Evolutionary conservation across 2,797 vertebrate genomes (phyloP).

Genomic region (Gallinago stenura): DNA sequence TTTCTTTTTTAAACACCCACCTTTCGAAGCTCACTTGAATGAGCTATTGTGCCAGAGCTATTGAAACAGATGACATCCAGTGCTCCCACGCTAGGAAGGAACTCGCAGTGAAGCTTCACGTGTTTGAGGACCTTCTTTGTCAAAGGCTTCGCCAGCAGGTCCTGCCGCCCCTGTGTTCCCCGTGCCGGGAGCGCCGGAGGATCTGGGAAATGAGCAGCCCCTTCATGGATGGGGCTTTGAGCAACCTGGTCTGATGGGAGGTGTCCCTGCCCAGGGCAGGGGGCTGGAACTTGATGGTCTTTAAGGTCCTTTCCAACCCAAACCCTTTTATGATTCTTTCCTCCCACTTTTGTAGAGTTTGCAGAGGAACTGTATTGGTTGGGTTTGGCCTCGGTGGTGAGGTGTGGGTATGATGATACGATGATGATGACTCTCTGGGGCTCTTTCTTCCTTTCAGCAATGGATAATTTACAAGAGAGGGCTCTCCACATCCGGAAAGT

Average conservation of each 20-base stretch:
- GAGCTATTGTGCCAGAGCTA: conserved; percentile 21
- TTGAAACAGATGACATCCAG: not conserved
- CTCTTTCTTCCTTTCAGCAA: conserved; percentile 82
- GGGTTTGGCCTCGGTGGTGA: not conserved
- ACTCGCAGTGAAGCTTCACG: not conserved
- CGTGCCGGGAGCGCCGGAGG: not conserved
- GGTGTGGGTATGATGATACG: not conserved
- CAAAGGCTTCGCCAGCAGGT: not conserved
- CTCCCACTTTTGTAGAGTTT: too few species aligned
- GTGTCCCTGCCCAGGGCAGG: too few species aligned
- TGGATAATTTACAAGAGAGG: conserved; percentile 94
- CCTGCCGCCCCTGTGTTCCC: not conserved
- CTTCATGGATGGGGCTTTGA: not conserved
- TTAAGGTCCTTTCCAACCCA: too few species aligned
- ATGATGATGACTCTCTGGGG: not conserved
- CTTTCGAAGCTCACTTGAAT: conserved; percentile 17
- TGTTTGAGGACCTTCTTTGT: not conserved
- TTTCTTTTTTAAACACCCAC: conserved; percentile 33
- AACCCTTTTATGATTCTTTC: too few species aligned
- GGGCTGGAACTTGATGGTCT: too few species aligned
- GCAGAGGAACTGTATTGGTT: not conserved
- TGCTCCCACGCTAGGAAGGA: conserved; percentile 24
- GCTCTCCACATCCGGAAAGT: conserved; percentile 92
- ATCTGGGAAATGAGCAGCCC: not conserved
- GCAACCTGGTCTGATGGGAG: too few species aligned